Evolutionary conservation across 2,797 vertebrate species (phyloP).

Genomic region (Mareca strepera): DNA sequence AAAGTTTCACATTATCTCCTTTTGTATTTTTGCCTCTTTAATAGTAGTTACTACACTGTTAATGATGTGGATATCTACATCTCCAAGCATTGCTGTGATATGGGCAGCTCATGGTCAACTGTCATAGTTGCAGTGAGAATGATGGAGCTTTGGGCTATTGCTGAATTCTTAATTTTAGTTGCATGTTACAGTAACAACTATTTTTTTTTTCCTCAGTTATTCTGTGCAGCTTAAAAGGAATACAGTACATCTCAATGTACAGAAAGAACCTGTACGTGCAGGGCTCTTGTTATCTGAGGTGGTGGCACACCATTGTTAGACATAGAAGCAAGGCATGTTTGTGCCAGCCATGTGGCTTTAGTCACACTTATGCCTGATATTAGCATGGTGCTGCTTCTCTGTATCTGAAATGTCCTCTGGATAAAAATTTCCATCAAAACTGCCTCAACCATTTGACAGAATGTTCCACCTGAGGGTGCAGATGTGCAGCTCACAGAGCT

Average conservation of each 20-base stretch:
- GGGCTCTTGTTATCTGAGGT: background rate
- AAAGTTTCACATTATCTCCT: background rate
- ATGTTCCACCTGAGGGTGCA: constrained; percentile 37
- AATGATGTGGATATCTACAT: background rate
- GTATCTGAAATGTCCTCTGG: constrained; percentile 51
- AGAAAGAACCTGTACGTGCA: background rate
- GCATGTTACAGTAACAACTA: rapidly evolving
- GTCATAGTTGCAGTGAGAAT: background rate
- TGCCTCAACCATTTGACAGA: constrained; percentile 51
- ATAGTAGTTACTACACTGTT: background rate
- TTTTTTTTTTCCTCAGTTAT: background rate
- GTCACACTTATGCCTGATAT: background rate
- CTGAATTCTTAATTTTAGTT: background rate
- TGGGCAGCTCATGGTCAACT: background rate
- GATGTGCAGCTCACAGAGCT: constrained; percentile 28
- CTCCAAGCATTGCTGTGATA: background rate
- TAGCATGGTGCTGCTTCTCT: constrained; percentile 21
- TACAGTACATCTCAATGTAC: background rate
- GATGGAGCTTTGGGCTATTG: background rate
- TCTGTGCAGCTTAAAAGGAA: background rate
- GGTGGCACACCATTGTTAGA: background rate
- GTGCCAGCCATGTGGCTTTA: background rate
- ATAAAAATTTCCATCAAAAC: constrained; percentile 58
- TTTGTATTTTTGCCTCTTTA: background rate
- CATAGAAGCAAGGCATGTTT: background rate